Evolutionary conservation across 1,140 invertebrate species (phyloP), one percentile per base, ranked within the genome.

Genomic region (Platorchestia sp.): DNA sequence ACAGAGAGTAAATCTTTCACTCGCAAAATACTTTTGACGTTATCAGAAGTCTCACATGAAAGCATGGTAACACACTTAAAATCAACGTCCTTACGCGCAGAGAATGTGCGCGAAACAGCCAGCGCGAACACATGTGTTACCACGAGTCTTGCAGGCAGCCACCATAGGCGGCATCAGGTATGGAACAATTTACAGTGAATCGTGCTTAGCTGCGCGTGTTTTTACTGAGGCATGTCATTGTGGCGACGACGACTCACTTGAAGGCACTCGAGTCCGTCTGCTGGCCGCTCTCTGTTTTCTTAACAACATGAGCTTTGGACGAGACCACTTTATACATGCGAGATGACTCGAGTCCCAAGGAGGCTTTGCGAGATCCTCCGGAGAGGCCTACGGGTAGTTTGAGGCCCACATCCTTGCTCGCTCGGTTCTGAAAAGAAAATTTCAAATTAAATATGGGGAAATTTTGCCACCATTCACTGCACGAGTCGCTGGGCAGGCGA

Each of bases 241-340:
- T 36, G 59, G 59, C 59, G 59, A 75, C 10, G 36, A 89, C 43
- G 43, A 95, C 96, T 95, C 97, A 97, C 96, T 97, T 97, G 96
- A 98, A 98, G 51, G 97, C 97, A 96, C 97, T 97, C 96, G 97
- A 97, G 95, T 98, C 98, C 0, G 98, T 98, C 96, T 98, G 97
- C 96, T 98, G 97, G 19, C 97, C 97, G 91, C 97, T 98, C 96
- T 98, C 97, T 22, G 97, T 97, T 96, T 98, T 98, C 96, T 96
- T 96, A 90, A 97, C 96, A 44, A 93, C 91, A 95, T 96, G 95
- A 42, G 95, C 96, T 53, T 95, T 95, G 91, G 96, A 95, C 95
- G 96, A 96, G 95, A 96, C 90, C 93, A 96, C 96, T 95, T 96
- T 95, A 91, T 96, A 96, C 86, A 93, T 93, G 91, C 91, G 91